These are phyloP conservation scores for Numenius arquata DNA, from an alignment of 2,113 vertebrate genomes.

Conservation along the genomic window DNA sequence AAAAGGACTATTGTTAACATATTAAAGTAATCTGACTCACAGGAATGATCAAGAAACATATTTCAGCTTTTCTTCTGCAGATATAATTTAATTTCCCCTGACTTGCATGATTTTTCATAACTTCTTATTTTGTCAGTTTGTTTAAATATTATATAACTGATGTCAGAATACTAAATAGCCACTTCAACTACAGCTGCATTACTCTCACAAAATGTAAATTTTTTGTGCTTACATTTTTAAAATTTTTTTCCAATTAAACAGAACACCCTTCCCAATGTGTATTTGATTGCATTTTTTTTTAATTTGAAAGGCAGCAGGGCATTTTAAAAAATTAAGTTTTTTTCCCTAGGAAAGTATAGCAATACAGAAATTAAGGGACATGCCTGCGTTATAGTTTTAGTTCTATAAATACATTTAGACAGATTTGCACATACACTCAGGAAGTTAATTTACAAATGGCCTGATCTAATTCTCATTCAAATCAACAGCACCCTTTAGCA, in stretches of 20 bases:
- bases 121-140: background rate
- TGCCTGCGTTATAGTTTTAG: background rate
- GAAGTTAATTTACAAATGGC: background rate
- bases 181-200: background rate
- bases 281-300: background rate
- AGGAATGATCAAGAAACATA: background rate
- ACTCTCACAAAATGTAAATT: background rate
- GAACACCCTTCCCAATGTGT: fast-evolving
- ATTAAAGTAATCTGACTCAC: background rate
- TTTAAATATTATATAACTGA: background rate
- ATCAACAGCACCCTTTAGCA: background rate
- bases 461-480: background rate
- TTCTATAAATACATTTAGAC: background rate
- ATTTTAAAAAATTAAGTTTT: background rate
- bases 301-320: fast-evolving
- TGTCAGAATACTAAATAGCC: background rate
- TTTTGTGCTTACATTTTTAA: background rate
- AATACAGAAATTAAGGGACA: background rate
- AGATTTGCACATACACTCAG: background rate
- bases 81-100: background rate
- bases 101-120: background rate
- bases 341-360: background rate
- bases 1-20: background rate
- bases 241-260: background rate
- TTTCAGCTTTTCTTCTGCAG: background rate